Conservation (phyloP, 2,888 invertebrate species). For the Danaus chrysippus region DNA sequence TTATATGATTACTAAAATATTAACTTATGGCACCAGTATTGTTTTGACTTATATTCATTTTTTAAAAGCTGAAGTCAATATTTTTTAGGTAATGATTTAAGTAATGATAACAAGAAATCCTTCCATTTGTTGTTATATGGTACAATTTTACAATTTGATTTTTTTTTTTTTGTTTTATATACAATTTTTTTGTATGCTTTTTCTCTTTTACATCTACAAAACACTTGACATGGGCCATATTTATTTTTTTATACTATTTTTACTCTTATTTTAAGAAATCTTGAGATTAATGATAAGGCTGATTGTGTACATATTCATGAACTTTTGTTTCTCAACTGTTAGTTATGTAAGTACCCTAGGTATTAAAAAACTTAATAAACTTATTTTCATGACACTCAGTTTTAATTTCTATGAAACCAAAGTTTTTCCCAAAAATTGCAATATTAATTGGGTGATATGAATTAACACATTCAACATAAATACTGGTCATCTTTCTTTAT, state of each 20-base stretch:
- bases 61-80: neutral
- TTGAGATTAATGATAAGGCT: slow-evolving; percentile 55
- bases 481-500: no score
- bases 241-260: slow-evolving; percentile 3
- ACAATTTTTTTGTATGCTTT: slow-evolving; percentile 1
- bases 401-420: neutral
- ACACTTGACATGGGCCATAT: slow-evolving; percentile 8
- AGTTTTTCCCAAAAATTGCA: no score
- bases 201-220: neutral
- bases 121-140: slow-evolving; percentile 1
- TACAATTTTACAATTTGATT: neutral
- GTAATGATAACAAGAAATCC: neutral
- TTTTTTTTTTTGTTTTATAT: neutral
- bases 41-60: neutral
- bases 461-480: no score
- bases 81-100: neutral
- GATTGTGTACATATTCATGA: slow-evolving; percentile 59
- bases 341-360: slow-evolving; percentile 16
- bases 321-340: slow-evolving; percentile 39
- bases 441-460: no score
- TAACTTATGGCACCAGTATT: neutral
- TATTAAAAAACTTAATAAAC: slow-evolving; percentile 18
- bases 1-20: neutral
- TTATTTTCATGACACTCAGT: slow-evolving; percentile 15
- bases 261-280: slow-evolving; percentile 22